A percentile compares a stretch with the other conserved stretches of the same genome.
These are phyloP conservation scores for Hiodon alosoides DNA, from an alignment of 2,113 vertebrate species.

Conservation along the genomic window DNA sequence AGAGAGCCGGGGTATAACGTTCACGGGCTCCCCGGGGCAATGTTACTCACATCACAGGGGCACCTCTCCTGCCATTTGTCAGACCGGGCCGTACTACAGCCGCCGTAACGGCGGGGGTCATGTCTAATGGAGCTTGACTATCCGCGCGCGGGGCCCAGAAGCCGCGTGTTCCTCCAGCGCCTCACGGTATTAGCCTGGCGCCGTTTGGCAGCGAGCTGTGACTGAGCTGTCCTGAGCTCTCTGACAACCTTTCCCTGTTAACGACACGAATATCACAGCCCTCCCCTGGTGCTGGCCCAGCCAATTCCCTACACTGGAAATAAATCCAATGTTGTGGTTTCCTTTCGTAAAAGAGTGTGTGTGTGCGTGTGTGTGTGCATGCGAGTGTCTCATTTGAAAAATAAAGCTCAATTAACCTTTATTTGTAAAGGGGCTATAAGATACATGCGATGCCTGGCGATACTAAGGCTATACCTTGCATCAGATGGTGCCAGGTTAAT, in stretches of 20 bases:
- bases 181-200: conserved; percentile 44
- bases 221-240: conserved; percentile 37
- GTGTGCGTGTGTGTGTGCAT: background rate
- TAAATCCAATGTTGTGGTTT: background rate
- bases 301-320: background rate
- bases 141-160: conserved; percentile 43
- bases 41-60: conserved; percentile 52
- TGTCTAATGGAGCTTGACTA: conserved; percentile 61
- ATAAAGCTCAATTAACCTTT: background rate
- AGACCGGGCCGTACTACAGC: conserved; percentile 47
- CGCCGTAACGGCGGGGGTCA: conserved; percentile 46
- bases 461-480: too few relatives aligned
- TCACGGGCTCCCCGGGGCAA: conserved; percentile 47
- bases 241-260: conserved; percentile 23
- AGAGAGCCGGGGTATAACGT: conserved; percentile 34
- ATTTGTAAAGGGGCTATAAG: background rate
- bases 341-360: background rate
- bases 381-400: background rate
- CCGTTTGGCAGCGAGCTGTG: conserved; percentile 46
- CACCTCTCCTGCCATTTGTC: conserved; percentile 56
- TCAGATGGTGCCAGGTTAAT: too few relatives aligned
- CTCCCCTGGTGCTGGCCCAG: background rate
- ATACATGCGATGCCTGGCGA: background rate
- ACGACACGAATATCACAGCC: conserved; percentile 34
- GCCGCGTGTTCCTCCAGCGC: conserved; percentile 47